Percentiles rank a stretch among this genome's conserved stretches.
phyloP scores from a whole-genome alignment of 2,797 vertebrate species.

The Chromobotia macracanthus region DNA sequence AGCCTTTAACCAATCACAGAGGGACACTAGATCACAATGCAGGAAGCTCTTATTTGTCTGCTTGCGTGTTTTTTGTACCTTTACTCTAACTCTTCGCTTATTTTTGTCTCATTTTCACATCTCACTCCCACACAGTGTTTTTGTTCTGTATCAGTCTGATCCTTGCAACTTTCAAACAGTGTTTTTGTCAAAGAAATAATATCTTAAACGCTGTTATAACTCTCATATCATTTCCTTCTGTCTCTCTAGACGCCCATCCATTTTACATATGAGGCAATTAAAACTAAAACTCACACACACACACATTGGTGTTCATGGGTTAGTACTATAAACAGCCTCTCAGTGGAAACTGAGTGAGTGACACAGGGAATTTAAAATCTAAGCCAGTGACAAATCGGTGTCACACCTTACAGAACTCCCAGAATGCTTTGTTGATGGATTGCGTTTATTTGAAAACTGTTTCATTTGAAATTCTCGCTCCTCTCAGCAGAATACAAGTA shows the following conservation, averaged over 20 bases:
- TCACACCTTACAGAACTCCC: slow-evolving; percentile 13
- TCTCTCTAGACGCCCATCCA: slow-evolving; percentile 31
- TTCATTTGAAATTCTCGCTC: slow-evolving; percentile 33
- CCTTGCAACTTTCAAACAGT: slow-evolving; percentile 29
- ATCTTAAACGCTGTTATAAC: slow-evolving; percentile 31
- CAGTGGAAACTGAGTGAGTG: slow-evolving; percentile 17
- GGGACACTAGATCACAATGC: slow-evolving; percentile 39
- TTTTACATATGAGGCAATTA: slow-evolving; percentile 30
- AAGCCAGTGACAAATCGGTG: slow-evolving; percentile 21
- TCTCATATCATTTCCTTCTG: slow-evolving; percentile 22
- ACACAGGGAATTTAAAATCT: slow-evolving; percentile 27
- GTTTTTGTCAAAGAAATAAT: slow-evolving; percentile 19
- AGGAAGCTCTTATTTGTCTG: slow-evolving; percentile 25
- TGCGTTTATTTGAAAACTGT: slow-evolving; percentile 14
- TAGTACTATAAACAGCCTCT: slow-evolving; percentile 37
- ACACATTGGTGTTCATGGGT: slow-evolving; percentile 33
- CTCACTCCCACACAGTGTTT: slow-evolving; percentile 38
- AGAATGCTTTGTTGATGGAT: slow-evolving; percentile 16
- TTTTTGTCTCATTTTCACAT: slow-evolving; percentile 39
- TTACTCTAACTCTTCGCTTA: slow-evolving; percentile 11
- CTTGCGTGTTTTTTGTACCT: slow-evolving; percentile 17
- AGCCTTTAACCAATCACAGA: slow-evolving; percentile 41
- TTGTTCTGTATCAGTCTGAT: slow-evolving; percentile 17
- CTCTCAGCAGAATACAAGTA: slow-evolving; percentile 33
- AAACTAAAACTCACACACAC: slow-evolving; percentile 2